phyloP scores from a whole-genome alignment of 2,888 invertebrate species.

The Halictus ligatus region DNA sequence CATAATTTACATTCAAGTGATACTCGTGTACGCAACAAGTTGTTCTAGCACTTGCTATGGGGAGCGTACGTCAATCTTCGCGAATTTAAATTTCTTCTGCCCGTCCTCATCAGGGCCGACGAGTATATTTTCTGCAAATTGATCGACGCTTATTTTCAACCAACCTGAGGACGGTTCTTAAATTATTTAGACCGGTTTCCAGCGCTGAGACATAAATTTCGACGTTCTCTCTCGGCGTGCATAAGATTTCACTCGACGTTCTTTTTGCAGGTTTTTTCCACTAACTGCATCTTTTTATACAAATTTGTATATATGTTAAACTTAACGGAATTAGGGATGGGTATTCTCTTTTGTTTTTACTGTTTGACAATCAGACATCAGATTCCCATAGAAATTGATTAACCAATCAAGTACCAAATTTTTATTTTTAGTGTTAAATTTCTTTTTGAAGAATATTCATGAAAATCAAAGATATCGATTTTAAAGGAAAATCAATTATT shows the following conservation, averaged over 20 bases:
- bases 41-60: neutral
- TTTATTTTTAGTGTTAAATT: no score
- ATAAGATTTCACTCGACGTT: neutral
- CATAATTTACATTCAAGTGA: neutral
- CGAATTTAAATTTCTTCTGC: neutral
- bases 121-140: neutral
- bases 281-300: neutral
- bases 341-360: no score
- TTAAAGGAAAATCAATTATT: no score
- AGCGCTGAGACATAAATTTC: neutral
- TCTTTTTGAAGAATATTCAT: no score
- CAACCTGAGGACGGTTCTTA: neutral
- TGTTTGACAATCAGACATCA: no score
- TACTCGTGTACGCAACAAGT: neutral
- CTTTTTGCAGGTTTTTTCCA: no score
- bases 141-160: neutral
- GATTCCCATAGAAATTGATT: no score
- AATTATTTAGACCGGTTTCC: neutral
- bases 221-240: no score
- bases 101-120: neutral
- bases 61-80: neutral
- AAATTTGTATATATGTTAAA: neutral
- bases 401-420: no score
- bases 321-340: neutral
- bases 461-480: no score